phyloP scores from a whole-genome alignment of 2,888 invertebrate genomes.

The Harpagoxenus sublaevis region DNA sequence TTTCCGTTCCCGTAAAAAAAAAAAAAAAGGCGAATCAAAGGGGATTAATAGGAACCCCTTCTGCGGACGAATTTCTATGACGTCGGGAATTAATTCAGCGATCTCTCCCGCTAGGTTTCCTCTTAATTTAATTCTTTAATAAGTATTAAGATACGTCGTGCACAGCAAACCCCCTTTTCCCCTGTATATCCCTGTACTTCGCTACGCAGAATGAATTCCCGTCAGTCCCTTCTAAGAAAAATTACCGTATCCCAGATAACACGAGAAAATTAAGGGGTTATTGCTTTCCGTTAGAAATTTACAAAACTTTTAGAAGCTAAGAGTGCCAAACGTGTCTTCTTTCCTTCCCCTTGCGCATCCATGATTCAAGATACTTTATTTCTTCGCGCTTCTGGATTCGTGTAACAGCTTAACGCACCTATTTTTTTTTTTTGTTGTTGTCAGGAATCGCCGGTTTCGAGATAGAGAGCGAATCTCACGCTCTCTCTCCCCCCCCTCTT shows the following conservation, averaged over 20 bases:
- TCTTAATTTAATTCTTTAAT: conserved; percentile 9
- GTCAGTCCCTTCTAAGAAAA: neutral
- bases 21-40: conserved; percentile 5
- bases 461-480: neutral
- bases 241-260: neutral
- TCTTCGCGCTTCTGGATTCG: neutral
- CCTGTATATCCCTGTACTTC: neutral
- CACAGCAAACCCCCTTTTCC: neutral
- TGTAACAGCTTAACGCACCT: neutral
- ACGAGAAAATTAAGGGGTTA: neutral
- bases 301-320: neutral
- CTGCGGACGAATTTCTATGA: conserved; percentile 5
- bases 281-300: conserved; percentile 15
- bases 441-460: neutral
- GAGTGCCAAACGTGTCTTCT: neutral
- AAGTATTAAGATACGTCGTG: conserved; percentile 4
- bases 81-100: conserved; percentile 26
- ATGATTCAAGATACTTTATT: neutral
- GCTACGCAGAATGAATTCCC: neutral
- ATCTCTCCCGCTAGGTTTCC: neutral
- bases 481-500: neutral
- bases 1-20: conserved; percentile 1
- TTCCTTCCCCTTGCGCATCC: conserved; percentile 7
- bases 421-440: neutral
- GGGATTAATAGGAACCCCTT: conserved; percentile 3